Conservation (phyloP, 53 echinoderm and acorn worm species). For the Stichopus horrens region DNA sequence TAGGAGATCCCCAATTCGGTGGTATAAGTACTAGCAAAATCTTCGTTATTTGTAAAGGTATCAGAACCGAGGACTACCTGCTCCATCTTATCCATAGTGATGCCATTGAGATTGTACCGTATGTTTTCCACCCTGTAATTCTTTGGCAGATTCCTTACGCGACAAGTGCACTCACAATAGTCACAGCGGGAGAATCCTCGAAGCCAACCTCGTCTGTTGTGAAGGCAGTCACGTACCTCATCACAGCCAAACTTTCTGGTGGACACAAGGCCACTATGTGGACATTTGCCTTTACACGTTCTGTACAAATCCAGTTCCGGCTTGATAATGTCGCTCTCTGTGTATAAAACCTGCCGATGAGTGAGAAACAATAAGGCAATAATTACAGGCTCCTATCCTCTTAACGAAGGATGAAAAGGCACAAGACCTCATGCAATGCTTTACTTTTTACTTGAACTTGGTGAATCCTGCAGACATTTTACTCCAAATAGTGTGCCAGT, state of each 20-base stretch:
- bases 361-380: background rate
- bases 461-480: too few species aligned
- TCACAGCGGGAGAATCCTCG: background rate
- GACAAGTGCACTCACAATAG: constrained; percentile 11
- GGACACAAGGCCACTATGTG: background rate
- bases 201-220: background rate
- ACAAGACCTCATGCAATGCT: too few species aligned
- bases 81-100: background rate
- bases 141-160: background rate
- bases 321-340: background rate
- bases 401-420: too few species aligned
- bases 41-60: background rate
- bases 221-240: background rate
- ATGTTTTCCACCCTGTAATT: background rate
- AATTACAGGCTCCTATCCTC: too few species aligned
- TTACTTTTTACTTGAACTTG: too few species aligned
- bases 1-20: background rate
- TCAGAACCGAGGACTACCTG: background rate
- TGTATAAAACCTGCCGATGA: background rate
- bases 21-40: background rate
- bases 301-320: background rate
- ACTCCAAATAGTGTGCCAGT: too few species aligned
- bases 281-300: constrained; percentile 3
- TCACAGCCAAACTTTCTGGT: background rate
- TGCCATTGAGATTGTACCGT: background rate